Conservation (phyloP, 2,113 vertebrate genomes). For the Elaphurus davidianus region DNA sequence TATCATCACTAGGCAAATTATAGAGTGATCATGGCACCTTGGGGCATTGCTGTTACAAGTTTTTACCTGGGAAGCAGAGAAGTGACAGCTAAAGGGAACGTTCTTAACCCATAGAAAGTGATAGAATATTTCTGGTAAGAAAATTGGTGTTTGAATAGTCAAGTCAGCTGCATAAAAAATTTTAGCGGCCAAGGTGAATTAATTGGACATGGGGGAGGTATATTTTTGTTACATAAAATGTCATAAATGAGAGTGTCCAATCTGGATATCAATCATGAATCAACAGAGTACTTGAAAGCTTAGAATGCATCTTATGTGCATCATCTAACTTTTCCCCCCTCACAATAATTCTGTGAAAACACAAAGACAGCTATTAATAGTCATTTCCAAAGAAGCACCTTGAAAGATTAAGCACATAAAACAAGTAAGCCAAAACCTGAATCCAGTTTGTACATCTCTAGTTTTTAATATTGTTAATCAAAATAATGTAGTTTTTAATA, state of each 20-base stretch:
- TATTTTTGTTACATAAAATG: conserved; percentile 13
- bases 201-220: neutral
- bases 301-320: neutral
- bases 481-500: neutral
- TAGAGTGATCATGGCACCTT: neutral
- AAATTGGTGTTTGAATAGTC: neutral
- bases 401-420: neutral
- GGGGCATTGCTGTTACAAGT: neutral
- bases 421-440: neutral
- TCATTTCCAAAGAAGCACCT: neutral
- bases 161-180: neutral
- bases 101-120: neutral
- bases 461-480: neutral
- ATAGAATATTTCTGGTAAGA: neutral
- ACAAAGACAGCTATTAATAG: neutral
- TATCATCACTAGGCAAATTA: neutral
- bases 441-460: neutral
- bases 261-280: neutral
- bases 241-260: neutral
- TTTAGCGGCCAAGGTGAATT: neutral
- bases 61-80: neutral
- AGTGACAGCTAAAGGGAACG: neutral
- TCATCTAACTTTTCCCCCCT: neutral
- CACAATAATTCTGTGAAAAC: neutral
- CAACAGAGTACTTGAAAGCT: neutral